Evolutionary conservation across 2,113 vertebrate species (phyloP), one percentile per base, ranked within the genome.

Genomic region (Silurus asotus): DNA sequence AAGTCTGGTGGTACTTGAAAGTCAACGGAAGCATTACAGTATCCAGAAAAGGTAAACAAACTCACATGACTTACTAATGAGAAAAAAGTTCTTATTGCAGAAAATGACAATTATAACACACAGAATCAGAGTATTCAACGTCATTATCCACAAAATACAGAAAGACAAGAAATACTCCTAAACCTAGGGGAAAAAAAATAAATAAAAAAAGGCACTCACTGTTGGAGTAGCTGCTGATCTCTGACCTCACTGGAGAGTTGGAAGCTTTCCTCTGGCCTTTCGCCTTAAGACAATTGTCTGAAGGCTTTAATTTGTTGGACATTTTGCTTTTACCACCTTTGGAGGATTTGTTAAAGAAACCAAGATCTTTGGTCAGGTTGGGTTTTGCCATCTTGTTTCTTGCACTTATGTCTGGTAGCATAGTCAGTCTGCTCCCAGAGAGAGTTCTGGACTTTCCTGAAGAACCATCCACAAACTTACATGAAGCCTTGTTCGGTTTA

Each of bases 211-310:
- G 58, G 67, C 58, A 98, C 98, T 99, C 96, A 99, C 97, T 97
- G 93, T 97, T 98, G 37, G 97, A 98, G 92, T 96, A 97, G 95
- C 97, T 98, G 97, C 97, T 98, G 93, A 97, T 94, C 96, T 98
- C 97, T 67, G 97, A 97, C 91, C 97, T 94, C 90, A 96, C 90
- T n/a, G 96, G 94, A 92, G 96, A 98, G 93, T 96, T 96, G 91
- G 95, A 90, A 82, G 93, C 82, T 93, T 97, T 98, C 94, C 96
- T 94, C 91, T 95, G 96, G 93, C 94, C 95, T 96, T 97, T 96
- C 89, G 95, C 94, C 91, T 97, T 97, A 90, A 94, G 93, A 83
- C 94, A 90, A 72, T 90, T 89, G 77, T 97, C 96, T 83, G 95
- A 94, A 92, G 96, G 93, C 90, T 96, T 95, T 82, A 93, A 93